phyloP scores from a whole-genome alignment of 1,140 invertebrate species.

The Tetramorium alpestre region DNA sequence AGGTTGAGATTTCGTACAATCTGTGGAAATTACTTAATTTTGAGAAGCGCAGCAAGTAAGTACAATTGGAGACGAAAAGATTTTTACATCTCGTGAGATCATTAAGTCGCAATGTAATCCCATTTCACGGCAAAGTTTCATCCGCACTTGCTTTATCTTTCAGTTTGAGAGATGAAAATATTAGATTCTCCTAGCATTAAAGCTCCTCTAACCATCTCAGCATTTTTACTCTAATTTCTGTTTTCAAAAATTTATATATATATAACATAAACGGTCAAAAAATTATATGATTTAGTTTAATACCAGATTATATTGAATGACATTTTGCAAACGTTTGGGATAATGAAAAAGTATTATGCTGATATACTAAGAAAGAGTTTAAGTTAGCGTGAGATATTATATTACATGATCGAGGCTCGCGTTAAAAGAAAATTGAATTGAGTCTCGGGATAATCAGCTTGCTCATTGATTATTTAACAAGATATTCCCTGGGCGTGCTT shows the following conservation, averaged over 20 bases:
- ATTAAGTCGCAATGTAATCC: neutral
- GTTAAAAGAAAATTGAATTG: slow-evolving; percentile 33
- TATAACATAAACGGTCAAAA: neutral
- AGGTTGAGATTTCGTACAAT: slow-evolving; percentile 6
- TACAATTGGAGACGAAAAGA: neutral
- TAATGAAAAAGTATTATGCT: neutral
- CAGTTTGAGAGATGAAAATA: slow-evolving; percentile 6
- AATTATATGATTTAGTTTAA: slow-evolving; percentile 5
- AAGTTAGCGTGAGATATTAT: neutral
- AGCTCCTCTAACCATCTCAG: neutral
- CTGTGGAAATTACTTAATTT: neutral
- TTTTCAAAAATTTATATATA: neutral
- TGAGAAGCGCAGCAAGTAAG: neutral
- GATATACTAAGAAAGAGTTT: neutral
- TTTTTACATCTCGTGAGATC: neutral
- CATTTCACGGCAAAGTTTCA: neutral
- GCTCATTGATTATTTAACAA: slow-evolving; percentile 44
- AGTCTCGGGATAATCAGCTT: neutral
- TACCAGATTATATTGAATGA: neutral
- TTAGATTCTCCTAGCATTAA: neutral
- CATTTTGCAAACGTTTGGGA: neutral
- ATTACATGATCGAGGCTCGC: neutral
- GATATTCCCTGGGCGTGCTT: slow-evolving; percentile 1
- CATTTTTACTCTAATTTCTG: neutral
- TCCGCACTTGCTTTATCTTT: neutral